These are phyloP conservation scores for Phainopepla nitens DNA, from an alignment of 2,113 vertebrate species.

Conservation along the genomic window DNA sequence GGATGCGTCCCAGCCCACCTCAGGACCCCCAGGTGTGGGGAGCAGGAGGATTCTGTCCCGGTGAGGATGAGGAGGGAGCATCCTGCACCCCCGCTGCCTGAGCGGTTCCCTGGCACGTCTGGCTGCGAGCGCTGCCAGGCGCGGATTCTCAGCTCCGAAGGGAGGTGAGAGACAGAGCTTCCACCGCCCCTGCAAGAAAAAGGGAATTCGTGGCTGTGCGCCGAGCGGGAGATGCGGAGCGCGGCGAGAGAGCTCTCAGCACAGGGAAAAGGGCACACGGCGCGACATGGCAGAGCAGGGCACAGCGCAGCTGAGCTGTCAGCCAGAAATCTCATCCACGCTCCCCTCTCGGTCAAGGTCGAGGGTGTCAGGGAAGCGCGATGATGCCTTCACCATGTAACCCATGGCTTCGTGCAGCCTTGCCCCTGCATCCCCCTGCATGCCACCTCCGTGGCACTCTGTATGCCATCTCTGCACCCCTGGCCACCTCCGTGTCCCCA, in stretches of 20 bases:
- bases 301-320: accelerated
- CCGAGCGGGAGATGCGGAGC: neutral
- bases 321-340: neutral
- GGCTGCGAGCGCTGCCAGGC: neutral
- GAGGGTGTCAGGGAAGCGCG: accelerated
- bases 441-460: neutral
- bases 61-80: neutral
- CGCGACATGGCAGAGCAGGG: accelerated
- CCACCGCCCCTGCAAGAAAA: neutral
- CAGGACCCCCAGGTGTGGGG: neutral
- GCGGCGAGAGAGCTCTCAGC: neutral
- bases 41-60: neutral
- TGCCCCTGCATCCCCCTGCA: neutral
- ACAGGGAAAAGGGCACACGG: neutral
- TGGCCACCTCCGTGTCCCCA: no score
- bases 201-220: neutral
- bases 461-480: neutral
- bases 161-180: neutral
- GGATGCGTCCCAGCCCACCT: neutral
- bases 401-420: neutral
- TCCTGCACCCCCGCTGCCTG: neutral
- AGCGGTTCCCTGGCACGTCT: accelerated
- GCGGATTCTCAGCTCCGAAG: neutral
- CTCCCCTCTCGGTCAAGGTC: neutral
- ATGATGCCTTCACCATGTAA: accelerated